Conservation (phyloP, 1,140 invertebrate genomes). For the Caenorhabditis briggsae region DNA sequence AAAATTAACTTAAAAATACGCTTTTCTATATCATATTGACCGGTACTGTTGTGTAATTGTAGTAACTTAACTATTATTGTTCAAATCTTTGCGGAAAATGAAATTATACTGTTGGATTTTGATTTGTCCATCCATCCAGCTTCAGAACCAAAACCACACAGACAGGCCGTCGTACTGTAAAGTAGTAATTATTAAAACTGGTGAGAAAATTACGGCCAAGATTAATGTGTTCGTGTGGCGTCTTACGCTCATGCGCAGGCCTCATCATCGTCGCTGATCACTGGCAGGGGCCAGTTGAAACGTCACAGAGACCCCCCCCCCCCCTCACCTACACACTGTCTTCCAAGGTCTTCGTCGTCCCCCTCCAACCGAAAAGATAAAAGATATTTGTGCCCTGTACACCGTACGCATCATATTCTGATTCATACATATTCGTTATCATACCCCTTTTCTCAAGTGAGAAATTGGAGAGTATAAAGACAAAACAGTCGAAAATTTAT, state of each 20-base stretch:
- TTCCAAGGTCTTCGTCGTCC: slow-evolving; percentile 14
- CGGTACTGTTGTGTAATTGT: neutral
- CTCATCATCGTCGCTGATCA: neutral
- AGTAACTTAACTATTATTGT: neutral
- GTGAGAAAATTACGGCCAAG: slow-evolving; percentile 52
- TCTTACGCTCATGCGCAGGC: slow-evolving; percentile 42
- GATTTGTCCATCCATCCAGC: neutral
- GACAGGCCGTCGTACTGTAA: slow-evolving; percentile 18
- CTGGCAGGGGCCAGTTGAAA: slow-evolving; percentile 39
- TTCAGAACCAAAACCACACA: slow-evolving; percentile 1
- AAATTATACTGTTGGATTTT: neutral
- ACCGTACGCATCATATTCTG: slow-evolving; percentile 50
- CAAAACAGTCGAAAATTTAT: slow-evolving; percentile 37
- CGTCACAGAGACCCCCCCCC: neutral
- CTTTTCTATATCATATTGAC: too few species aligned
- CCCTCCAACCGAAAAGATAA: slow-evolving; percentile 52
- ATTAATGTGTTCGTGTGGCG: slow-evolving; percentile 49
- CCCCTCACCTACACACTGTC: neutral
- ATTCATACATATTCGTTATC: slow-evolving; percentile 55
- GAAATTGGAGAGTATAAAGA: neutral
- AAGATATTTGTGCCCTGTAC: slow-evolving; percentile 51
- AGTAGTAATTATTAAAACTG: slow-evolving; percentile 56
- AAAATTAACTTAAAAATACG: too few species aligned
- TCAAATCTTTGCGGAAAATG: neutral
- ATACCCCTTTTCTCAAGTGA: neutral